Evolutionary conservation across 1,140 invertebrate species (phyloP), one percentile per base, ranked within the genome.

Genomic region (Diachasma alloeum): DNA sequence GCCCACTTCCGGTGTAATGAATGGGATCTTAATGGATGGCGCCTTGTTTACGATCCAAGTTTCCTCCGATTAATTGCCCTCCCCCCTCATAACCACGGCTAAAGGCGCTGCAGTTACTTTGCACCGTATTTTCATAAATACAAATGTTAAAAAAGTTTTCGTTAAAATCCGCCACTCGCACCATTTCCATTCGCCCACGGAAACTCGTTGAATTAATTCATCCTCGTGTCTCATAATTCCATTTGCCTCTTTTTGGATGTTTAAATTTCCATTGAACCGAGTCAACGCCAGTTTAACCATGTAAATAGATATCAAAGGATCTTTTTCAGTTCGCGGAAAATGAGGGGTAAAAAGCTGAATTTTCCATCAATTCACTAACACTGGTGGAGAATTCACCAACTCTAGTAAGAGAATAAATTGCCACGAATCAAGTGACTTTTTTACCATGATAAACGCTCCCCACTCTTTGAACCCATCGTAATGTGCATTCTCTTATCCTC

Each of bases 21-120:
- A 86, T 84, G 82, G 80, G 80, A 80, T 81, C 84, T 86, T 86
- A 86, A 86, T 86, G 84, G 85, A 85, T 79, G 83, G 80, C 72
- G 81, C 77, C 84, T 85, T 86, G 84, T 85, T 86, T 86, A 86
- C 82, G 84, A 84, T 84, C 82, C 81, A 83, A 86, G 82, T 86
- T 85, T 85, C 81, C n/a, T 81, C 77, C 84, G 83, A 83, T 85
- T 86, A 85, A 86, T 85, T 86, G 83, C 80, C 81, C 5, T 5
- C 24, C n/a, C 10, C 48, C 6, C 2, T 31, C 31, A 31, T 31
- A 31, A 31, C 19, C 22, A 11, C 19, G 59, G 3, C 9, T 6
- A 15, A 15, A 26, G 26, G 4, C 13, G 4, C 26, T 19, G 31
- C 66, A 19, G 66, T 68, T 68, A 68, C 66, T 68, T 37, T 68